Evolutionary conservation across 2,797 vertebrate genomes (phyloP).

Genomic region (Pagetopsis macropterus): DNA sequence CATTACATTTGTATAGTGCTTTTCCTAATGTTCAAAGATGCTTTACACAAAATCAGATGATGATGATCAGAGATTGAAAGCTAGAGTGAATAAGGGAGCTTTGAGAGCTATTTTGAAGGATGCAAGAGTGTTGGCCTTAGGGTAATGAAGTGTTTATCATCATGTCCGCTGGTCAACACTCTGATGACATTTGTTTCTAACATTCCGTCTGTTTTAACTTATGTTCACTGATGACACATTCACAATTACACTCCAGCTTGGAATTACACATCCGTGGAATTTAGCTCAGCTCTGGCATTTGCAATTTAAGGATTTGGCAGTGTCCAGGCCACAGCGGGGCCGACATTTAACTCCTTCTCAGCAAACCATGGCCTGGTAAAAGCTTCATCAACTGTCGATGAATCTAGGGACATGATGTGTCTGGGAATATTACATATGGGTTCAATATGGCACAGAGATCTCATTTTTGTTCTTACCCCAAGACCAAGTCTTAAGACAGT

Average conservation of each 20-base stretch:
- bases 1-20: too few species aligned
- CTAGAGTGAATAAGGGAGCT: too few species aligned
- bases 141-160: background rate
- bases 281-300: constrained; percentile 17
- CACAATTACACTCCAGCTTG: background rate
- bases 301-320: background rate
- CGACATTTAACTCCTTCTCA: background rate
- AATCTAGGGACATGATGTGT: background rate
- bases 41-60: too few species aligned
- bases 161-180: background rate
- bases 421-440: background rate
- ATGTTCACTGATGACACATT: constrained; percentile 5
- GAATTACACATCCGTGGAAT: background rate
- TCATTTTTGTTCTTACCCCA: constrained; percentile 1
- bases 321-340: background rate
- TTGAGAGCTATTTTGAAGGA: too few species aligned
- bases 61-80: too few species aligned
- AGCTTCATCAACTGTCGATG: background rate
- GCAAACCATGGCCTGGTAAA: background rate
- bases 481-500: constrained; percentile 62
- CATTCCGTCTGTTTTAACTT: constrained; percentile 2
- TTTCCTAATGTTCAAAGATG: too few species aligned
- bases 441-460: constrained; percentile 12
- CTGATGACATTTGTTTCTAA: background rate
- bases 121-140: background rate